Evolutionary conservation across 1,140 invertebrate genomes (phyloP).

Genomic region (Araneus ventricosus): DNA sequence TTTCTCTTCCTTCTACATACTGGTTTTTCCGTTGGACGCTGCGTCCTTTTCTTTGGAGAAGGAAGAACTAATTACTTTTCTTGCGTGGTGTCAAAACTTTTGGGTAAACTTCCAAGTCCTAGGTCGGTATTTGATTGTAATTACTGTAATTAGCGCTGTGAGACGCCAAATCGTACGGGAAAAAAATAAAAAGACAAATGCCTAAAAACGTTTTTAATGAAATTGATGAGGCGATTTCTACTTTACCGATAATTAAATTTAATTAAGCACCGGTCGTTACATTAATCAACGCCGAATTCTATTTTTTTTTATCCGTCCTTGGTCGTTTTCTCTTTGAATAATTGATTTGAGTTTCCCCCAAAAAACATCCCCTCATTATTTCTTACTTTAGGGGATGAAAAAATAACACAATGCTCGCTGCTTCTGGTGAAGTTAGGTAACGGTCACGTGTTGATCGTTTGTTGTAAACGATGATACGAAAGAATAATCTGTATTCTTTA

Average conservation of each 20-base stretch:
- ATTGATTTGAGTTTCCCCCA: slow-evolving; percentile 55
- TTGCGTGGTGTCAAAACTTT: slow-evolving; percentile 73
- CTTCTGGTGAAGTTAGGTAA: slow-evolving; percentile 41
- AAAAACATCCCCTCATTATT: slow-evolving; percentile 72
- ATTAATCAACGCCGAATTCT: slow-evolving; percentile 70
- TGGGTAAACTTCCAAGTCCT: slow-evolving; percentile 73
- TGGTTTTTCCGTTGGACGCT: slow-evolving; percentile 27
- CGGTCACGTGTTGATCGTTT: slow-evolving; percentile 65
- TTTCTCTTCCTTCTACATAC: background rate
- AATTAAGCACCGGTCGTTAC: slow-evolving; percentile 75
- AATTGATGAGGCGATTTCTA: slow-evolving; percentile 74
- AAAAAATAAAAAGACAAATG: slow-evolving; percentile 69
- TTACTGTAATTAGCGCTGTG: slow-evolving; percentile 72
- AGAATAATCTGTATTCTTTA: slow-evolving; percentile 12
- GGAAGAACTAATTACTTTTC: slow-evolving; percentile 75
- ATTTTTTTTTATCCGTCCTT: background rate
- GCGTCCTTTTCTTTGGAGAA: slow-evolving; percentile 55
- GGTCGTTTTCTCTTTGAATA: slow-evolving; percentile 63
- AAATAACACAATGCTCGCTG: background rate
- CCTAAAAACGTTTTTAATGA: slow-evolving; percentile 75
- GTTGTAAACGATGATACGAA: slow-evolving; percentile 48
- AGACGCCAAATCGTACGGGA: slow-evolving; percentile 49
- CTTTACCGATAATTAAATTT: slow-evolving; percentile 75
- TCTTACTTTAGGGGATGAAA: slow-evolving; percentile 61
- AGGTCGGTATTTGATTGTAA: slow-evolving; percentile 74